Conservation (phyloP, 2,797 vertebrate genomes). For the Leptoclinus maculatus region DNA sequence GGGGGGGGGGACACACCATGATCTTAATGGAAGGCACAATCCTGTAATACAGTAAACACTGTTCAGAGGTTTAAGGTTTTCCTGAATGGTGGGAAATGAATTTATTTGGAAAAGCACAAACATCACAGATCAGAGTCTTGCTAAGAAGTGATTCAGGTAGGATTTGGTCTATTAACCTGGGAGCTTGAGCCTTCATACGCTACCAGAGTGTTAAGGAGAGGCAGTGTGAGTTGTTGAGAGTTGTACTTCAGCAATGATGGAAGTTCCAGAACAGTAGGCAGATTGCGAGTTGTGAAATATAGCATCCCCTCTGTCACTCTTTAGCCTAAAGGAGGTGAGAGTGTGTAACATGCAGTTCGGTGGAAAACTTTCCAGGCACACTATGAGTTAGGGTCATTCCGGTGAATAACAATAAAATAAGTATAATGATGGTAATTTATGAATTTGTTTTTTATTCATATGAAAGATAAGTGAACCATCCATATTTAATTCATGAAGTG, state of each 20-base stretch:
- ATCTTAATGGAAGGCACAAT: too few species aligned
- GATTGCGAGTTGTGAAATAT: slow-evolving; percentile 30
- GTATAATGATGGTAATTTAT: slow-evolving; percentile 1
- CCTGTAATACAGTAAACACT: slow-evolving; percentile 6
- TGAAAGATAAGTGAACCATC: neutral
- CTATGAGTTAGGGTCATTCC: neutral
- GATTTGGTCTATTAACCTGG: slow-evolving; percentile 39
- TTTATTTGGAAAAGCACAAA: slow-evolving; percentile 32
- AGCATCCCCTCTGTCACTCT: slow-evolving; percentile 27
- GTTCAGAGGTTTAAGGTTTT: slow-evolving; percentile 14
- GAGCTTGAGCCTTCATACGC: slow-evolving; percentile 43
- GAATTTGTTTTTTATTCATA: neutral
- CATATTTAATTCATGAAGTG: neutral
- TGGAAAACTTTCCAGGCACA: neutral
- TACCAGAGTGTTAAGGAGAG: slow-evolving; percentile 26
- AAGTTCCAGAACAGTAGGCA: slow-evolving; percentile 8
- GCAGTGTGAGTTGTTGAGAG: slow-evolving; percentile 4
- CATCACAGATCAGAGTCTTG: slow-evolving; percentile 32
- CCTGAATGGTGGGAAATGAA: slow-evolving; percentile 26
- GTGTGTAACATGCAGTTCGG: slow-evolving; percentile 6
- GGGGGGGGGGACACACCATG: neutral
- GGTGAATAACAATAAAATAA: neutral
- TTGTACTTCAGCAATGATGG: neutral
- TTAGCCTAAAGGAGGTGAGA: slow-evolving; percentile 9
- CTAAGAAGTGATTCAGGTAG: slow-evolving; percentile 41